These are phyloP conservation scores for Unio pictorum DNA, from an alignment of 2,888 invertebrate genomes.

Conservation along the genomic window DNA sequence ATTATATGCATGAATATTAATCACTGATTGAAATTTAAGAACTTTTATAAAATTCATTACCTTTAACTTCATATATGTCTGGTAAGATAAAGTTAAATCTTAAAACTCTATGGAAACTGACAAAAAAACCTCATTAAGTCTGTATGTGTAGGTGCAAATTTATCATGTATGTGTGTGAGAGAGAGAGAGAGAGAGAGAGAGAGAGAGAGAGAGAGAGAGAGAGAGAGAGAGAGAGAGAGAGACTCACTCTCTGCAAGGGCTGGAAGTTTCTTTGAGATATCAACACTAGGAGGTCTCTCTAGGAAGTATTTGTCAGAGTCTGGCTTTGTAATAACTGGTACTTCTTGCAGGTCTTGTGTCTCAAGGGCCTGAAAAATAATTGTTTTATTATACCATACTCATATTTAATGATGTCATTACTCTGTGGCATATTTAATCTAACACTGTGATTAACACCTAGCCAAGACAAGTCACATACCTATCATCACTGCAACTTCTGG, in stretches of 20 bases:
- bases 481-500: too few relatives aligned
- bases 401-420: neutral
- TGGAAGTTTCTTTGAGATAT: constrained; percentile 24
- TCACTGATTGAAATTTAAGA: too few relatives aligned
- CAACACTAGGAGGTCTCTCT: constrained; percentile 43
- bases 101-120: too few relatives aligned
- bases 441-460: too few relatives aligned
- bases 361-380: constrained; percentile 54
- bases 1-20: too few relatives aligned
- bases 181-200: constrained; percentile 11
- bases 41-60: too few relatives aligned
- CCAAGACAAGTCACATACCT: too few relatives aligned
- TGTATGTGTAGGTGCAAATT: too few relatives aligned
- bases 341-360: constrained; percentile 51
- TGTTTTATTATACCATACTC: neutral
- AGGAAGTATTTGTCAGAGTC: constrained; percentile 66
- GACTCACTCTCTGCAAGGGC: constrained; percentile 61
- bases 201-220: constrained; percentile 13
- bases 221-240: constrained; percentile 3
- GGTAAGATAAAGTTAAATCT: too few relatives aligned
- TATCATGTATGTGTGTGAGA: neutral
- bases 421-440: too few relatives aligned
- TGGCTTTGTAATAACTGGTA: constrained; percentile 57
- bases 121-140: too few relatives aligned
- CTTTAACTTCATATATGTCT: too few relatives aligned